These are phyloP conservation scores for Marisa cornuarietis DNA, from an alignment of 1,140 invertebrate genomes.

Conservation along the genomic window DNA sequence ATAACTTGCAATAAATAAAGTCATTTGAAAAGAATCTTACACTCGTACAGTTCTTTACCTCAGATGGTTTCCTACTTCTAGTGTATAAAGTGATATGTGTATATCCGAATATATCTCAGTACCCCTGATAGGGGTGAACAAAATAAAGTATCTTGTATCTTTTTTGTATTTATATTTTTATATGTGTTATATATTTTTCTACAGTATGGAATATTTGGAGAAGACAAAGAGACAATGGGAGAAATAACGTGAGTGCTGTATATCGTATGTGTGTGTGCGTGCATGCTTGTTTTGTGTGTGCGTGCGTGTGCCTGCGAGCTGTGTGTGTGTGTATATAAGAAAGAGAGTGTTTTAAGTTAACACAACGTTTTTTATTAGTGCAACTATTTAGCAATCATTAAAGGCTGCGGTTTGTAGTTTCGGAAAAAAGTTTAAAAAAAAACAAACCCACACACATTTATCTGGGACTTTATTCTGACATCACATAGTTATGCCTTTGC, in stretches of 20 bases:
- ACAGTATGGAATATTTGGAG: constrained; percentile 48
- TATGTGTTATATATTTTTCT: constrained; percentile 19
- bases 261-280: not conserved
- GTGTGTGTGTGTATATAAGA: not conserved
- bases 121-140: too few species aligned
- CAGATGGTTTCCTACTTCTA: too few species aligned
- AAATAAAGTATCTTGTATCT: too few species aligned
- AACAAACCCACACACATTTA: not conserved
- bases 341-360: not conserved
- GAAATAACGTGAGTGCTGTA: constrained; percentile 27
- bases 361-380: not conserved
- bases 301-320: not conserved
- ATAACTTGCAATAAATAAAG: too few species aligned
- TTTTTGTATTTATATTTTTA: too few species aligned
- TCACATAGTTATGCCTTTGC: not conserved
- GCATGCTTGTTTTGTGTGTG: too few species aligned
- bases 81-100: too few species aligned
- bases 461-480: not conserved
- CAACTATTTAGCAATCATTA: not conserved
- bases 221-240: constrained; percentile 36
- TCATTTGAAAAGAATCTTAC: too few species aligned
- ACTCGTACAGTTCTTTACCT: too few species aligned
- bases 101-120: too few species aligned
- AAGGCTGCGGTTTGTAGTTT: too few species aligned
- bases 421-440: too few species aligned